A percentile compares a stretch with the other conserved stretches of the same genome.
phyloP scores from a whole-genome alignment of 2,113 vertebrate species.

The Ibidorhyncha struthersii region DNA sequence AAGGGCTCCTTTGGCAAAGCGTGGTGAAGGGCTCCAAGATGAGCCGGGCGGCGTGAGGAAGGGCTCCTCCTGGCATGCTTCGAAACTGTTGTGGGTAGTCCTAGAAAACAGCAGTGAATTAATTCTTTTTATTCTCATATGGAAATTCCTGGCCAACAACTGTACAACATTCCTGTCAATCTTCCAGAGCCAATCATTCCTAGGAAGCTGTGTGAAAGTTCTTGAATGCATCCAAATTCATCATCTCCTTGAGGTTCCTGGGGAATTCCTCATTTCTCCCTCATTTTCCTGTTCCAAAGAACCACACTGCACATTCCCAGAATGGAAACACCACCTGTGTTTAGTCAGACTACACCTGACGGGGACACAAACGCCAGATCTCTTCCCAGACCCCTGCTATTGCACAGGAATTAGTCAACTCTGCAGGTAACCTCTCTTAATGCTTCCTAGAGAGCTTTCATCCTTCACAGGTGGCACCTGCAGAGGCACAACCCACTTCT shows the following conservation, averaged over 20 bases:
- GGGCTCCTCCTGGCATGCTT: not conserved
- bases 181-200: not conserved
- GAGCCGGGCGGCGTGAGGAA: too few relatives aligned
- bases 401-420: not conserved
- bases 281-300: not conserved
- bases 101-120: not conserved
- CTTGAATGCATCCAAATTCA: not conserved
- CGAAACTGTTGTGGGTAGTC: not conserved
- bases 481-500: not conserved
- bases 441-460: not conserved
- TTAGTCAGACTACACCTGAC: not conserved
- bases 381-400: not conserved
- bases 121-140: not conserved
- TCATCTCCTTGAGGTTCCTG: not conserved
- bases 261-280: not conserved
- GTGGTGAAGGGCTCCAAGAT: too few relatives aligned
- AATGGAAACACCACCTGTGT: not conserved
- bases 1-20: too few relatives aligned
- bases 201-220: not conserved
- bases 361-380: not conserved
- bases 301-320: not conserved
- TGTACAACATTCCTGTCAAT: not conserved
- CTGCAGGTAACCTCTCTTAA: not conserved
- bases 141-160: not conserved
- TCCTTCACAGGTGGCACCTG: not conserved